Percentiles rank a stretch among this genome's conserved stretches.
phyloP scores from a whole-genome alignment of 2,888 invertebrate species.

The Caenorhabditis japonica region DNA sequence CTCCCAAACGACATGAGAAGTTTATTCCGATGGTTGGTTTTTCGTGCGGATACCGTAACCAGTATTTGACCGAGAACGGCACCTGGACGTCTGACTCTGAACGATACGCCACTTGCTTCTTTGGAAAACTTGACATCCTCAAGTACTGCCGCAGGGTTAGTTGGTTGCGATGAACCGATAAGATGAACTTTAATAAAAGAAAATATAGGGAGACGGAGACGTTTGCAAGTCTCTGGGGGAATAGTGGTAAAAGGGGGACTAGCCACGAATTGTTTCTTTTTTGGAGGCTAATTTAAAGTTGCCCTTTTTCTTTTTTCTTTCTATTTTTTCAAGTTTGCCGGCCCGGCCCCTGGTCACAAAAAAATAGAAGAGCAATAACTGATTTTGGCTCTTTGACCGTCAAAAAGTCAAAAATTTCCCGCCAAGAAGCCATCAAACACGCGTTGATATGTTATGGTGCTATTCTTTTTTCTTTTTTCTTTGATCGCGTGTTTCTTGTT shows the following conservation, averaged over 20 bases:
- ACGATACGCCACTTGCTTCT: constrained; percentile 73
- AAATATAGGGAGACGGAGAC: background rate
- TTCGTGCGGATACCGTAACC: constrained; percentile 76
- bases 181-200: constrained; percentile 2
- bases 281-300: constrained; percentile 21
- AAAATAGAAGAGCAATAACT: background rate
- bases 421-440: too few relatives aligned
- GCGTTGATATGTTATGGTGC: too few relatives aligned
- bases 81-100: constrained; percentile 73
- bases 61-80: constrained; percentile 72
- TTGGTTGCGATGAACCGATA: background rate
- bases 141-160: constrained; percentile 77
- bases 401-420: too few relatives aligned
- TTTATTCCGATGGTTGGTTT: constrained; percentile 77
- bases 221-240: background rate
- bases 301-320: constrained; percentile 4
- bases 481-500: constrained; percentile 26
- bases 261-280: constrained; percentile 3
- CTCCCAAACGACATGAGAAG: constrained; percentile 64
- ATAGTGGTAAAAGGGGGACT: background rate
- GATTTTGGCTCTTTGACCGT: constrained; percentile 32
- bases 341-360: background rate
- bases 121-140: constrained; percentile 76
- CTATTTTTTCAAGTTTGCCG: constrained; percentile 2
- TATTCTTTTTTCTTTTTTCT: constrained; percentile 13